phyloP scores from a whole-genome alignment of 2,888 invertebrate species.

The Julus scandinavius region DNA sequence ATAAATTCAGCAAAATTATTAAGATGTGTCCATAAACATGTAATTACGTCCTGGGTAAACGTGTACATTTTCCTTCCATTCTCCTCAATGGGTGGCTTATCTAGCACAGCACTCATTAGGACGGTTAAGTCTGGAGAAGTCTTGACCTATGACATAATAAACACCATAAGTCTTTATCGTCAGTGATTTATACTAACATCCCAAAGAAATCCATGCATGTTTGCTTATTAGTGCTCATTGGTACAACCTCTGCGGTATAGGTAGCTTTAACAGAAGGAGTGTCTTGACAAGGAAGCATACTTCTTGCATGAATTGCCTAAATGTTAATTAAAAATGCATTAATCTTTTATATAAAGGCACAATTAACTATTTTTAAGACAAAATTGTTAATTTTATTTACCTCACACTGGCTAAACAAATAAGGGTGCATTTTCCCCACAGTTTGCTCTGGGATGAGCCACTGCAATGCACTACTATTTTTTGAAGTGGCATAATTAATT shows the following conservation, averaged over 20 bases:
- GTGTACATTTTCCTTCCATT: conserved; percentile 68
- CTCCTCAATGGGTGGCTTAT: conserved; percentile 65
- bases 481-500: conserved; percentile 80
- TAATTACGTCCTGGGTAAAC: conserved; percentile 70
- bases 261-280: conserved; percentile 89
- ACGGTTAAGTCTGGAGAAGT: conserved; percentile 81
- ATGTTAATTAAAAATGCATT: conserved; percentile 59
- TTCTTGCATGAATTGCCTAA: conserved; percentile 87
- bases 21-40: background rate
- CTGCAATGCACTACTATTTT: conserved; percentile 84
- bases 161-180: too few relatives aligned
- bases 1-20: background rate
- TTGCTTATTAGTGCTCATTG: background rate
- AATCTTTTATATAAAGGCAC: background rate
- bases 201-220: too few relatives aligned
- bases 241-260: conserved; percentile 75
- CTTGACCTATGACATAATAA: conserved; percentile 71
- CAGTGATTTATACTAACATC: too few relatives aligned
- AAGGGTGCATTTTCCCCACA: conserved; percentile 85
- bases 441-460: conserved; percentile 91
- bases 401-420: conserved; percentile 72
- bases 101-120: conserved; percentile 85
- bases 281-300: conserved; percentile 92
- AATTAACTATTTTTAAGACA: background rate
- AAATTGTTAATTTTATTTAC: conserved; percentile 66